A percentile compares a stretch with the other conserved stretches of the same genome.
Evolutionary conservation across 1,140 invertebrate genomes (phyloP).

Genomic region (Zaprionus ornatus): DNA sequence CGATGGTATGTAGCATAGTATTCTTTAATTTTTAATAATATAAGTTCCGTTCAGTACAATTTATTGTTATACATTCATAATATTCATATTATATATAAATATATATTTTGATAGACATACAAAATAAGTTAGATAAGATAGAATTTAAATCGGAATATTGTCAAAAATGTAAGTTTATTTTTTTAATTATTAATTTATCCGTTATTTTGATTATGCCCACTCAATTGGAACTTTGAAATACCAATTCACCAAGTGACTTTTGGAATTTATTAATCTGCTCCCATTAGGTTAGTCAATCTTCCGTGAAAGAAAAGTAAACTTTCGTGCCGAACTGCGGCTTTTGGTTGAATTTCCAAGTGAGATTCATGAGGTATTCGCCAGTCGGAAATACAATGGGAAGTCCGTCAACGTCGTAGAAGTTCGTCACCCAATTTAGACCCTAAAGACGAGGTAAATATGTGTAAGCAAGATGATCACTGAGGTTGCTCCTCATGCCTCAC

Average conservation of each 20-base stretch:
- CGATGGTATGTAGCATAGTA: too few relatives aligned
- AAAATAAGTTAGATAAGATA: too few relatives aligned
- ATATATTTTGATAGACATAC: too few relatives aligned
- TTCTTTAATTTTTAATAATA: too few relatives aligned
- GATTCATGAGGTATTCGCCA: constrained; percentile 45
- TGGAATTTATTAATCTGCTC: not conserved
- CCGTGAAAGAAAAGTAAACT: constrained; percentile 37
- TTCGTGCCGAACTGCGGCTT: constrained; percentile 30
- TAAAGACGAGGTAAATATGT: not conserved
- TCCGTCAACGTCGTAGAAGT: constrained; percentile 30
- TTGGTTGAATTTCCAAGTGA: constrained; percentile 36
- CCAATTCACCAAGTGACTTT: too few relatives aligned
- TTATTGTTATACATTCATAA: too few relatives aligned
- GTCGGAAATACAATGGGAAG: not conserved
- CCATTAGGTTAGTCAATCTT: constrained; percentile 13
- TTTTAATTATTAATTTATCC: too few relatives aligned
- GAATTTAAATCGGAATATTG: too few relatives aligned
- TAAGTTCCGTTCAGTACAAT: too few relatives aligned
- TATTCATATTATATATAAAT: too few relatives aligned
- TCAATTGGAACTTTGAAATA: not conserved
- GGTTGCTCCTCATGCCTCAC: not conserved
- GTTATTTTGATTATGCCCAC: not conserved
- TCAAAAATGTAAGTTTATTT: too few relatives aligned
- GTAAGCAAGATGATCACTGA: not conserved
- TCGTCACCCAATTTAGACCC: constrained; percentile 36